Evolutionary conservation across 30 jellyfish, hydroid and myxozoan species (phyloP), one percentile per base, ranked within the genome.

Genomic region (Aurelia sp.): DNA sequence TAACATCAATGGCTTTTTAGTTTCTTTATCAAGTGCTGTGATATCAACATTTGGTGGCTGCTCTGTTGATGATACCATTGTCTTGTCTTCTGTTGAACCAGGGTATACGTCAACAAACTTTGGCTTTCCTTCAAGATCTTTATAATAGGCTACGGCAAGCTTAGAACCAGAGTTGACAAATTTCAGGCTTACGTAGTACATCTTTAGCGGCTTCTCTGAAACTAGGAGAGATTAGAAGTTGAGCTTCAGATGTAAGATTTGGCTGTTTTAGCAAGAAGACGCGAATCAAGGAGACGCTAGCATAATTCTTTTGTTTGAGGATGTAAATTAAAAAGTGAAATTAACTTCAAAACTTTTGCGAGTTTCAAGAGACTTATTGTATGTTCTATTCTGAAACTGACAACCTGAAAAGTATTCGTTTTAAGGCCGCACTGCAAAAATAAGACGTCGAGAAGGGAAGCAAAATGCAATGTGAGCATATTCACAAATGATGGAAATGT

Each of bases 121-220:
- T 60, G 87, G 97, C 77, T 80, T 82, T 50, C 82, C 95, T 48
- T 60, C 79, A 6, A 78, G 78, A 21, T 75, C 91, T 4, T 35
- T 82, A 82, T 86, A 81, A 33, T 47, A 66, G 18, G 68, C 84
- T 1, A 61, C 52, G 72, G 82, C 94, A n/a, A 65, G 92, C 22
- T 74, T 76, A 21, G 41, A 21, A 2, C 91, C 95, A 66, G 67
- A 37, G 79, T 90, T 90, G 23, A 61, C 79, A 55, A 90, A 72
- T 55, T 90, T 76, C 33, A 90, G 71, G 48, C 66, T 33, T 47
- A 85, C 71, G 76, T 90, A 90, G 78, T 73, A 90, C 47, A 76
- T 83, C 58, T 76, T 74, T 85, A 68, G 33, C 4, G 91, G 79
- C 21, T 68, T 27, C 55, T 69, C 91, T 82, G 77, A 53, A 82